A percentile compares a stretch with the other conserved stretches of the same genome.
phyloP scores from a whole-genome alignment of 1,140 invertebrate species.

The Rhizoglyphus robini region DNA sequence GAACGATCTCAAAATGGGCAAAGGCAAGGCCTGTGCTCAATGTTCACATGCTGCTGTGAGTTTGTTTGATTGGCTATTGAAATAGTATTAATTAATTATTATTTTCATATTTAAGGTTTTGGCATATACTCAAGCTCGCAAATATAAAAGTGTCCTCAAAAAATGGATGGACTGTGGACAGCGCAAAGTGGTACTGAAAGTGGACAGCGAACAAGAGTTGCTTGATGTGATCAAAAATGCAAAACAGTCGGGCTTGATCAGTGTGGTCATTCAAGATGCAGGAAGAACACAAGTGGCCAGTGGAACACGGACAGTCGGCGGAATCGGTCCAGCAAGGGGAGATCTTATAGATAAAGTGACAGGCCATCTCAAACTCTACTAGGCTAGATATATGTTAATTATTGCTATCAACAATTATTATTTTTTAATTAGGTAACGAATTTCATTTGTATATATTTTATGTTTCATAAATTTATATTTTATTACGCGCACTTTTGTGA shows the following conservation, averaged over 20 bases:
- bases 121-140: constrained; percentile 54
- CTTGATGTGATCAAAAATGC: constrained; percentile 50
- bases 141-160: constrained; percentile 47
- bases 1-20: constrained; percentile 81
- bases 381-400: background rate
- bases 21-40: constrained; percentile 84
- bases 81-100: background rate
- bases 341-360: constrained; percentile 62
- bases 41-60: constrained; percentile 66
- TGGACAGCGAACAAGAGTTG: constrained; percentile 38
- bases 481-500: no score
- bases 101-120: constrained; percentile 37
- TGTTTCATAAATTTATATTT: no score
- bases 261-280: constrained; percentile 65
- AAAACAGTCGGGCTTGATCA: constrained; percentile 48
- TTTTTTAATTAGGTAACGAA: background rate
- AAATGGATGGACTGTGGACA: constrained; percentile 64
- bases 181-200: constrained; percentile 64
- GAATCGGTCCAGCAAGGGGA: constrained; percentile 62
- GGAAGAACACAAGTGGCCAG: constrained; percentile 74
- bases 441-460: no score
- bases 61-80: background rate
- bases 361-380: constrained; percentile 67
- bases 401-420: background rate
- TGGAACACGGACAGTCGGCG: constrained; percentile 73